These are phyloP conservation scores for Drosophila borborema DNA, from an alignment of 2,888 invertebrate genomes.

Conservation along the genomic window DNA sequence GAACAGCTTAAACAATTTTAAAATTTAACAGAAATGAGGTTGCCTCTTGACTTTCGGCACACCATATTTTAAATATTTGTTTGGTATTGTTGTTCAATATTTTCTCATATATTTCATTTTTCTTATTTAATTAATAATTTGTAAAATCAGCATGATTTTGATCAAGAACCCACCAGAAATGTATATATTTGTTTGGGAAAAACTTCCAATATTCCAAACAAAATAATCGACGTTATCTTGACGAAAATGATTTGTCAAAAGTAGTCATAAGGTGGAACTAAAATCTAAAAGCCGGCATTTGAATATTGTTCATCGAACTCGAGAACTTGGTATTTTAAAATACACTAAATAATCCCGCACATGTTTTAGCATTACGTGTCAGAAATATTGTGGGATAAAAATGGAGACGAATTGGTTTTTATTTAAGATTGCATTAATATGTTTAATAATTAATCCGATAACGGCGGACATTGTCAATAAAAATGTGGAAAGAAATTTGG, in stretches of 20 bases:
- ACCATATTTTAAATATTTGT: too few relatives aligned
- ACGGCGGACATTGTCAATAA: conserved; percentile 88
- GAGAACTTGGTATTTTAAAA: conserved; percentile 19
- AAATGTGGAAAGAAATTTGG: conserved; percentile 94
- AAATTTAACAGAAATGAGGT: too few relatives aligned
- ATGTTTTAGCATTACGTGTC: conserved; percentile 53
- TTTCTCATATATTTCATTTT: too few relatives aligned
- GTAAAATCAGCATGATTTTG: neutral
- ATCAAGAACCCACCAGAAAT: neutral
- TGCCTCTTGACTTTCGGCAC: too few relatives aligned
- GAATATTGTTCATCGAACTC: neutral
- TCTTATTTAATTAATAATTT: neutral
- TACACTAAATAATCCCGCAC: conserved; percentile 18
- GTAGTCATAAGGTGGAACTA: neutral
- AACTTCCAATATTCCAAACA: neutral
- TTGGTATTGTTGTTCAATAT: too few relatives aligned
- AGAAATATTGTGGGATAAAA: conserved; percentile 29
- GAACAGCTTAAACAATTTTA: too few relatives aligned
- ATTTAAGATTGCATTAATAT: conserved; percentile 25
- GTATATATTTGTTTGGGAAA: neutral
- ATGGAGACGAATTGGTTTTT: conserved; percentile 37
- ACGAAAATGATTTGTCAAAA: neutral
- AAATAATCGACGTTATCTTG: neutral
- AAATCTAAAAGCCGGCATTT: conserved; percentile 1
- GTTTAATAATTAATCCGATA: conserved; percentile 73